Percentiles rank a stretch among this genome's conserved stretches.
These are phyloP conservation scores for Acropternis orthonyx DNA, from an alignment of 2,797 vertebrate genomes.

Conservation along the genomic window DNA sequence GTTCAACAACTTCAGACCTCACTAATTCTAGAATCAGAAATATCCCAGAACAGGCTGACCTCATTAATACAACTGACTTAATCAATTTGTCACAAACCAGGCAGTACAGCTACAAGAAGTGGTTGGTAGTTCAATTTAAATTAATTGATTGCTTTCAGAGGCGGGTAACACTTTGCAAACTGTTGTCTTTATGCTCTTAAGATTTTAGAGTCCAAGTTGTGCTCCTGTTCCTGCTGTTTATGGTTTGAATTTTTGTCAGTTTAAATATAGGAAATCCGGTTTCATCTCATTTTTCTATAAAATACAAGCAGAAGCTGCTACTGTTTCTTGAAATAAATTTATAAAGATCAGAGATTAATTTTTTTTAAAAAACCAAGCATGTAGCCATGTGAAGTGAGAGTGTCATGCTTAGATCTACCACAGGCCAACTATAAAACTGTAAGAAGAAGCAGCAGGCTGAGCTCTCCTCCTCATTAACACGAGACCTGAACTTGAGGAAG, in stretches of 20 bases:
- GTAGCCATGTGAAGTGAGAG: not conserved
- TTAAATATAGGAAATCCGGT: rapidly evolving
- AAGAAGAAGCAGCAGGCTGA: not conserved
- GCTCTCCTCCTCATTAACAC: not conserved
- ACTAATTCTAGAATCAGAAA: conserved; percentile 1
- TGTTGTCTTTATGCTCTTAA: not conserved
- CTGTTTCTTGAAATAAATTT: not conserved
- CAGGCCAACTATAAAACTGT: not conserved
- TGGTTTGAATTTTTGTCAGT: not conserved
- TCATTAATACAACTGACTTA: not conserved
- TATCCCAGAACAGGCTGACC: not conserved
- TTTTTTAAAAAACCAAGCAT: not conserved
- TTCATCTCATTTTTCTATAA: not conserved
- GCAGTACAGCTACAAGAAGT: not conserved
- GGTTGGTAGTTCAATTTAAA: not conserved
- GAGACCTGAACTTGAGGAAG: not conserved
- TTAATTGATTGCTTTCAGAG: conserved; percentile 14
- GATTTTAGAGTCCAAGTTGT: not conserved
- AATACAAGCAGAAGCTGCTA: not conserved
- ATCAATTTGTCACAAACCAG: conserved; percentile 22
- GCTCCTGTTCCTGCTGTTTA: not conserved
- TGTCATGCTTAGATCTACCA: not conserved
- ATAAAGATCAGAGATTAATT: not conserved
- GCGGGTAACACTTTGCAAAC: not conserved
- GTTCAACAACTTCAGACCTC: not conserved